Evolutionary conservation across 2,797 vertebrate genomes (phyloP).

Genomic region (Cynopterus sphinx): DNA sequence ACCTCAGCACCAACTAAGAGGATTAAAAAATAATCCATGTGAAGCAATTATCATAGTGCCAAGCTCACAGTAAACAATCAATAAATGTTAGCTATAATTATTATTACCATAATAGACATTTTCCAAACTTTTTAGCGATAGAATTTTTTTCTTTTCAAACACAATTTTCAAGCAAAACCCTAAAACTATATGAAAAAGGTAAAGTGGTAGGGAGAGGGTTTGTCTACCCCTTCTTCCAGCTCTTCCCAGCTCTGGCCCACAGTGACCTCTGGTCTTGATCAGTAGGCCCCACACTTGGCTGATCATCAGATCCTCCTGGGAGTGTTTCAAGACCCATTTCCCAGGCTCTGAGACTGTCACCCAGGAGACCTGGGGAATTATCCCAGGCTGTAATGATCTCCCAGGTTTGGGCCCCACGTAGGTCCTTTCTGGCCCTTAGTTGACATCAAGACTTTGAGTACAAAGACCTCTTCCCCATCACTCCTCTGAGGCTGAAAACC

Average conservation of each 20-base stretch:
- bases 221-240: neutral
- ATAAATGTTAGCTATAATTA: slow-evolving; percentile 12
- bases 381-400: neutral
- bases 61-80: neutral
- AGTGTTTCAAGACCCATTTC: neutral
- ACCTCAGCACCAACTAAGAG: neutral
- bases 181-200: neutral
- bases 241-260: neutral
- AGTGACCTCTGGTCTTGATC: neutral
- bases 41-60: neutral
- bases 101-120: slow-evolving; percentile 2
- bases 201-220: neutral
- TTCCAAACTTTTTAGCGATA: slow-evolving; percentile 17
- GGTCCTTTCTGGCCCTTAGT: neutral
- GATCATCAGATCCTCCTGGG: neutral
- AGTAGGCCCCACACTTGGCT: neutral
- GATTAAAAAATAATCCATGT: neutral
- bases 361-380: neutral
- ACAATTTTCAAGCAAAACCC: slow-evolving; percentile 5
- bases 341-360: neutral
- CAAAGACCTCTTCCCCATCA: neutral
- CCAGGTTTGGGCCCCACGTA: neutral
- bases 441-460: neutral
- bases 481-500: neutral
- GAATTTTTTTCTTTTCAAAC: neutral